Evolutionary conservation across 1,140 invertebrate species (phyloP), one percentile per base, ranked within the genome.

Genomic region (Cotesia glomerata): DNA sequence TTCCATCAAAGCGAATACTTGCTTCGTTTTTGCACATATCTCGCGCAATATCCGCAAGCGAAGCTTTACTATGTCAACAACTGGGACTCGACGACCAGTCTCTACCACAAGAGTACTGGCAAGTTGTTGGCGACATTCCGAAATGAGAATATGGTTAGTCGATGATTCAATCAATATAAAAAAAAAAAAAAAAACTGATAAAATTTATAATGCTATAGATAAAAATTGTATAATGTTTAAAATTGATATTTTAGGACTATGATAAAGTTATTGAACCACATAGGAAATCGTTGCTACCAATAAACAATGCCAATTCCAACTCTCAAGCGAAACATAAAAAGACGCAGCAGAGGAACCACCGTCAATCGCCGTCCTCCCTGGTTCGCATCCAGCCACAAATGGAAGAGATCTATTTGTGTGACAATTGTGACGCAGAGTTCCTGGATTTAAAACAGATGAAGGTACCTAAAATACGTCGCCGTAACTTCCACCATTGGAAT

Each of bases 1-100:
- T 92, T 91, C 79, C 92, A 93, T 78, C 90, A 90, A 78, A 92
- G 92, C 76, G 88, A 92, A 51, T 93, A 92, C 81, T 81, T 93
- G 62, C 82, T 93, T 68, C 89, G 91, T 59, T 93, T 93, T 81
- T 93, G 91, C 71, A 90, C 91, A 13, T 90, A 92, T 72, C 87
- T 93, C 34, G 88, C 91, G 8, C 87, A 90, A 5, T 91, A 91
- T 82, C 90, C 91, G 18, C 89, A 87, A 2, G 88, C 90, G 34
- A 89, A 89, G 72, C 85, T 93, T 66, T 86, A 90, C 65, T 93
- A 92, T 82, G 91, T 92, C 13, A 91, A 92, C 75, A 93, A 93
- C 81, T 90, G 90, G 77, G 92, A 93, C 77, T 91, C 90, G 18
- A 93, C 92, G 0, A 93, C 92, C 13, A 93, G 92, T 68, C 84